phyloP scores from a whole-genome alignment of 2,113 vertebrate genomes.

The Rhinoptilus africanus region DNA sequence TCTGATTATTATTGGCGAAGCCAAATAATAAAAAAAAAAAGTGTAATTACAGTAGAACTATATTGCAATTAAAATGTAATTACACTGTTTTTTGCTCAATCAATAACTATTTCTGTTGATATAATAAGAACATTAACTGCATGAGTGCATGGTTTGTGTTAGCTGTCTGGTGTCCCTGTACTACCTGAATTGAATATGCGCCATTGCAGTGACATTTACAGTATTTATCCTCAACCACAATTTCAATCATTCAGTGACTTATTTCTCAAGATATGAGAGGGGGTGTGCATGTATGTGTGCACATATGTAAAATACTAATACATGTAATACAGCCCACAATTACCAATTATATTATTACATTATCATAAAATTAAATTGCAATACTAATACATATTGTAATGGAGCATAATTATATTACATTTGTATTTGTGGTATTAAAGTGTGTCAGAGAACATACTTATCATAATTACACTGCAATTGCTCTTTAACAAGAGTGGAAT shows the following conservation, averaged over 20 bases:
- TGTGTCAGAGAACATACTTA: constrained; percentile 41
- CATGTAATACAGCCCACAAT: neutral
- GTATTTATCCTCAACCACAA: neutral
- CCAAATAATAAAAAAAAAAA: constrained; percentile 30
- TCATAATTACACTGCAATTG: constrained; percentile 55
- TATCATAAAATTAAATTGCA: neutral
- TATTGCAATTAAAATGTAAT: constrained; percentile 60
- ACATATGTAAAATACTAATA: neutral
- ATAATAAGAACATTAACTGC: constrained; percentile 35
- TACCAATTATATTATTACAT: neutral
- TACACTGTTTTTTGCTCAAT: constrained; percentile 10
- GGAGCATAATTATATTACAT: constrained; percentile 10
- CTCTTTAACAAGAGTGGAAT: constrained; percentile 44
- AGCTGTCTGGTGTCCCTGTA: neutral
- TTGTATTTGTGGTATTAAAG: constrained; percentile 51
- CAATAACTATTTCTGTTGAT: constrained; percentile 54
- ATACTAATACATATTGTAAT: constrained; percentile 6
- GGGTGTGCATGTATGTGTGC: neutral
- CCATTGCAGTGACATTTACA: neutral
- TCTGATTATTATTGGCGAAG: constrained; percentile 9
- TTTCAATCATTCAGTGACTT: neutral
- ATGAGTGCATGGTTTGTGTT: neutral
- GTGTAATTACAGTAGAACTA: constrained; percentile 57
- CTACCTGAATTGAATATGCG: neutral
- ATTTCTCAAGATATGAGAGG: neutral